Evolutionary conservation across 1,140 invertebrate genomes (phyloP), one percentile per base, ranked within the genome.

Genomic region (Drosophila lacteicornis): DNA sequence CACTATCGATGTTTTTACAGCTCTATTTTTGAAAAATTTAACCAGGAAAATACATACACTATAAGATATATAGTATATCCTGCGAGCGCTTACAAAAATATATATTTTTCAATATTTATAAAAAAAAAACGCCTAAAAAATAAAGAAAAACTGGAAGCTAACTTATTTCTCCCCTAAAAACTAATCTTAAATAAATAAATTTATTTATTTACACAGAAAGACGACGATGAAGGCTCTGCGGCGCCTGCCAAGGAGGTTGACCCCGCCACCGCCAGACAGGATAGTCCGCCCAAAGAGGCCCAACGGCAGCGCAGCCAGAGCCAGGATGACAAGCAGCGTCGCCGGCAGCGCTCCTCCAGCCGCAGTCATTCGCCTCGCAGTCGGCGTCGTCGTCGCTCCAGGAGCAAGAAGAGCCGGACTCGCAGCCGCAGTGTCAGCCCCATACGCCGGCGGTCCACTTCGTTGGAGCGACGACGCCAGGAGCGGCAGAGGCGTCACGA

Each of bases 401-500:
- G 71, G 27, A 82, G 75, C 42, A 68, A n/a, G 3, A 46, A 65
- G 30, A 79, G 75, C 33, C 66, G 75, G 2, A 59, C 76, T 27
- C 84, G 80, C 27, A 91, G 77, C n/a, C 69, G 69, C 15, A 88
- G 70, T 19, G 51, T 60, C 8, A 79, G 79, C 47, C 80, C 84
- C 7, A 45, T 71, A n/a, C 73, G 86, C 1, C 67, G 85, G 2
- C 76, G 91, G 17, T 91, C 88, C 15, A 79, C 51, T 42, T 91
- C 91, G 1, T 17, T 91, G 43, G 88, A 91, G 53, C 79, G 91
- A 9, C 58, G 91, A 17, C 88, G 88, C 13, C 61, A 66, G 6
- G 88, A 91, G 58, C 80, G 91, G 8, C 83, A 87, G 17, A 65
- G 46, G 22, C 85, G 91, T 0, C 91, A 92, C 59, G 91, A 88